A percentile compares a stretch with the other conserved stretches of the same genome.
phyloP scores from a whole-genome alignment of 2,113 vertebrate genomes.

The Xiphophorus couchianus region DNA sequence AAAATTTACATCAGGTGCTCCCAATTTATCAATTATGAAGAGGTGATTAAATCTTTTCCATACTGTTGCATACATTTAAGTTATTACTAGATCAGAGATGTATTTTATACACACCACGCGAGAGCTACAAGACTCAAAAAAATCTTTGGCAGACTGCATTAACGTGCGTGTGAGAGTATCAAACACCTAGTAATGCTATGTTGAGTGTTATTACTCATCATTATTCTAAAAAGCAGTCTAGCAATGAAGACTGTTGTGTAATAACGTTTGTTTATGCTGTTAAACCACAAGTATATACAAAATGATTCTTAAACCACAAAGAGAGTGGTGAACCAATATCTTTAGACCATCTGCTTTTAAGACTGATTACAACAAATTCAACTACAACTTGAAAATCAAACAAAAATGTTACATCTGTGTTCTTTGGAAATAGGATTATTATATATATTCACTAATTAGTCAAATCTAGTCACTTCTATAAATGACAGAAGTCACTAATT shows the following conservation, averaged over 20 bases:
- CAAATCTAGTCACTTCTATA: neutral
- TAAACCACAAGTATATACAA: neutral
- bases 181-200: too few species aligned
- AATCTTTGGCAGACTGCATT: too few species aligned
- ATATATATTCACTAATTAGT: neutral
- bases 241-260: too few species aligned
- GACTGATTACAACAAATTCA: neutral
- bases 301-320: neutral
- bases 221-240: too few species aligned
- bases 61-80: neutral
- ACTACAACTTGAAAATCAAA: neutral
- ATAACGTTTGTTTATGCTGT: neutral
- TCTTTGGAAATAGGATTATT: neutral
- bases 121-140: too few species aligned
- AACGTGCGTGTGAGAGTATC: too few species aligned
- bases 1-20: neutral
- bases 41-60: neutral
- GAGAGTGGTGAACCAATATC: neutral
- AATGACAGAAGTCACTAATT: neutral
- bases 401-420: neutral
- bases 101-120: too few species aligned
- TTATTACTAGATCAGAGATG: too few species aligned
- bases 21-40: neutral
- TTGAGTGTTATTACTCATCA: too few species aligned
- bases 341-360: too few species aligned